A percentile compares a stretch with the other conserved stretches of the same genome.
These are phyloP conservation scores for Lichenostomus cassidix DNA, from an alignment of 2,113 vertebrate species.

Conservation along the genomic window DNA sequence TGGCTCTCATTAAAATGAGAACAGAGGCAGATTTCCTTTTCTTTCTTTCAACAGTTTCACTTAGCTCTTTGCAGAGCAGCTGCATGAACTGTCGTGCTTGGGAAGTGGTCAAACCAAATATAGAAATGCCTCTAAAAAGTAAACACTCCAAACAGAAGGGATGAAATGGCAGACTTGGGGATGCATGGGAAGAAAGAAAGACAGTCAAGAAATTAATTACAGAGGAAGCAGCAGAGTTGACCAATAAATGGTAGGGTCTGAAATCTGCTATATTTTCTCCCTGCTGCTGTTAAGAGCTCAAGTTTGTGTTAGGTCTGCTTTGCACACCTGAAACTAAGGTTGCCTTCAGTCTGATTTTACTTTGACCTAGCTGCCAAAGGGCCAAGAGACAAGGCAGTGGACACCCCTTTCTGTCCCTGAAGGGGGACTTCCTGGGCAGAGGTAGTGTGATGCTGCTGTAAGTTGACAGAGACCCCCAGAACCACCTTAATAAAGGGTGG, in stretches of 20 bases:
- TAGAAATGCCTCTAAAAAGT: neutral
- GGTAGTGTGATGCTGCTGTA: neutral
- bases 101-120: neutral
- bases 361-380: neutral
- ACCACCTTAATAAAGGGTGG: neutral
- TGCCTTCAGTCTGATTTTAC: neutral
- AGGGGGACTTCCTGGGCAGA: neutral
- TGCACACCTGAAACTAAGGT: neutral
- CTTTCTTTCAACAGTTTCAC: neutral
- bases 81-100: accelerated
- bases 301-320: neutral
- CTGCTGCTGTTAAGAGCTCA: neutral
- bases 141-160: neutral
- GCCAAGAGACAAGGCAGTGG: neutral
- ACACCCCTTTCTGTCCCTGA: neutral
- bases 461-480: neutral
- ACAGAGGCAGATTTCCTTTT: neutral
- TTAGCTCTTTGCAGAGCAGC: neutral
- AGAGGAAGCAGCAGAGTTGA: neutral
- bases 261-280: neutral
- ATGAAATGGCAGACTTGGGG: neutral
- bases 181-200: neutral
- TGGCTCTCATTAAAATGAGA: neutral
- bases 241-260: neutral
- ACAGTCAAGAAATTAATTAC: neutral